Evolutionary conservation across 2,888 invertebrate genomes (phyloP).

Genomic region (Aphrophora alni): DNA sequence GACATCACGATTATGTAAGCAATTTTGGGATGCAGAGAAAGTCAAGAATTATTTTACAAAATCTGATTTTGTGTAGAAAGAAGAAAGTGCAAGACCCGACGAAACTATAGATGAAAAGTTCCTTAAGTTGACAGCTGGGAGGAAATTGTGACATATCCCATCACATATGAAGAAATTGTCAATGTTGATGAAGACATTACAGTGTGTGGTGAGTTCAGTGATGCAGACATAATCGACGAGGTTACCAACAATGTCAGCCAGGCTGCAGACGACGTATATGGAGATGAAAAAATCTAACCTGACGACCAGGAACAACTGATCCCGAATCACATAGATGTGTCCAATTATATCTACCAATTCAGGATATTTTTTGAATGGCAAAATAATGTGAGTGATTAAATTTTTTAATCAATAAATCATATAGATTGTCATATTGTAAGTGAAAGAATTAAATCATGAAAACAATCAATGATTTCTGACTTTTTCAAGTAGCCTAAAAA

Average conservation of each 20-base stretch:
- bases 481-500: too few species aligned
- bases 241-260: background rate
- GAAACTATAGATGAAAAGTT: conserved; percentile 4
- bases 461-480: too few species aligned
- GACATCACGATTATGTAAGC: background rate
- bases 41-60: background rate
- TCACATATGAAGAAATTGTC: conserved; percentile 22
- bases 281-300: background rate
- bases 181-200: conserved; percentile 37
- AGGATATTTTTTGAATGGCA: too few species aligned
- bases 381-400: too few species aligned
- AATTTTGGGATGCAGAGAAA: background rate
- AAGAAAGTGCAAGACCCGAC: background rate
- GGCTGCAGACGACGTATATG: background rate
- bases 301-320: background rate
- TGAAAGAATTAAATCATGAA: too few species aligned
- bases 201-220: background rate
- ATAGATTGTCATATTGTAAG: too few species aligned
- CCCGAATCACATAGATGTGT: background rate
- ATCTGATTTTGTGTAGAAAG: conserved; percentile 17
- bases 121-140: too few species aligned
- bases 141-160: conserved; percentile 1
- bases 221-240: background rate
- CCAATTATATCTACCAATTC: background rate
- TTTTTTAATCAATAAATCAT: too few species aligned